Percentiles rank a stretch among this genome's conserved stretches.
phyloP scores from a whole-genome alignment of 2,797 vertebrate species.

The Bucorvus abyssinicus region DNA sequence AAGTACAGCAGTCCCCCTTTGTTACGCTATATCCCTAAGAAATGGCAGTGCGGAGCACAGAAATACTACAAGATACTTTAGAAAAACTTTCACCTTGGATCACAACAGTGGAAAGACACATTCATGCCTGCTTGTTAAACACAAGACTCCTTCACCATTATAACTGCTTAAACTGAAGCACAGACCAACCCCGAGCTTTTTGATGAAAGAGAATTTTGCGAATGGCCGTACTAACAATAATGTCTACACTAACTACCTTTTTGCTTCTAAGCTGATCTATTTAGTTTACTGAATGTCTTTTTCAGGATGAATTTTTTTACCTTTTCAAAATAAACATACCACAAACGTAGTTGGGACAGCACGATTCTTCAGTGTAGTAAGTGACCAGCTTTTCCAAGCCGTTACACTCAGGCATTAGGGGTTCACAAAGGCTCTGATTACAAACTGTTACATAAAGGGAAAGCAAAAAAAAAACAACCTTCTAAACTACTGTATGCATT shows the following conservation, averaged over 20 bases:
- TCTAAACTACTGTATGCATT: background rate
- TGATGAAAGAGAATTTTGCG: background rate
- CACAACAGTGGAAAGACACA: background rate
- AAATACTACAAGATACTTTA: background rate
- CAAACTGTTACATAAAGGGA: constrained; percentile 80
- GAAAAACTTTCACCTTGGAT: background rate
- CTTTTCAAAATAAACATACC: constrained; percentile 79
- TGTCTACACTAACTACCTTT: background rate
- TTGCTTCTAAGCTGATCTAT: background rate
- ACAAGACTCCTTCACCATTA: background rate
- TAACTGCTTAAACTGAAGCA: background rate
- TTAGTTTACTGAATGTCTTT: background rate
- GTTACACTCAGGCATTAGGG: constrained; percentile 79
- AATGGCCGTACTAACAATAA: background rate
- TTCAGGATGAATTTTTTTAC: background rate
- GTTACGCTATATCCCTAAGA: background rate
- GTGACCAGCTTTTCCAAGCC: constrained; percentile 87
- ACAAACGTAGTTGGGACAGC: constrained; percentile 87
- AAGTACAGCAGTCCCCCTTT: background rate
- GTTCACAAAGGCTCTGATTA: constrained; percentile 89
- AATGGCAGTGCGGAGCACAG: background rate
- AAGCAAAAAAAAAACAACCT: background rate
- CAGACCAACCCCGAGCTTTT: background rate
- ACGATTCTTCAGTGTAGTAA: constrained; percentile 89
- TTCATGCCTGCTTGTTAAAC: fast-evolving